Conservation (phyloP, 2,797 vertebrate species). For the Anguilla obscura region DNA sequence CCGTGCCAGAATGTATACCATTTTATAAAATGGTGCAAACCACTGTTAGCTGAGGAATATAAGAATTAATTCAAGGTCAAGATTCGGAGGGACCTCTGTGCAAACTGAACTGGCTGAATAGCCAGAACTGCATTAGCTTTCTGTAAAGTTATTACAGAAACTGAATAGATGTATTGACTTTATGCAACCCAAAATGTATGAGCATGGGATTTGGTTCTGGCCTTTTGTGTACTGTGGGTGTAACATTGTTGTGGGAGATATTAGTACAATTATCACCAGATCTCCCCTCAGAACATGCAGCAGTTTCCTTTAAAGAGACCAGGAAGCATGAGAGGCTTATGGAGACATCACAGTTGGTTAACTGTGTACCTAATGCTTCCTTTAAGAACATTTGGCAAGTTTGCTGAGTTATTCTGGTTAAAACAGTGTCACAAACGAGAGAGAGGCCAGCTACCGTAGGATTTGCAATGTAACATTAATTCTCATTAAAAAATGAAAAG, state of each 20-base stretch:
- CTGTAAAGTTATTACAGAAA: not conserved
- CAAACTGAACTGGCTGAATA: not conserved
- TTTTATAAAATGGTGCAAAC: not conserved
- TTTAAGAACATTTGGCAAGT: not conserved
- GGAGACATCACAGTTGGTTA: not conserved
- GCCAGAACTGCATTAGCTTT: conserved; percentile 1
- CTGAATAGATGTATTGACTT: not conserved
- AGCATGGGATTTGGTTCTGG: not conserved
- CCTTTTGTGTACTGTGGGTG: conserved; percentile 7
- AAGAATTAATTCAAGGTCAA: not conserved
- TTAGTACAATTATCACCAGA: not conserved
- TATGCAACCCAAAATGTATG: not conserved
- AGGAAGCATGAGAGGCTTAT: not conserved
- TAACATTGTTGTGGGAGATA: not conserved
- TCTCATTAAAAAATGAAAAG: conserved; percentile 56
- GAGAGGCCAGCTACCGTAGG: conserved; percentile 38
- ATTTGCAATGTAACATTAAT: conserved; percentile 57
- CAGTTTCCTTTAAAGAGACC: not conserved
- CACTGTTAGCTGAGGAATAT: not conserved
- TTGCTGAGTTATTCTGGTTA: not conserved
- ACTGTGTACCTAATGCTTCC: not conserved
- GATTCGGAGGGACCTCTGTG: not conserved
- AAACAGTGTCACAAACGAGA: not conserved
- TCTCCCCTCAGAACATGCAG: not conserved
- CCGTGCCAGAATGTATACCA: not conserved